phyloP scores from a whole-genome alignment of 35 echinoderm and acorn worm species.

The Apostichopus japonicus region DNA sequence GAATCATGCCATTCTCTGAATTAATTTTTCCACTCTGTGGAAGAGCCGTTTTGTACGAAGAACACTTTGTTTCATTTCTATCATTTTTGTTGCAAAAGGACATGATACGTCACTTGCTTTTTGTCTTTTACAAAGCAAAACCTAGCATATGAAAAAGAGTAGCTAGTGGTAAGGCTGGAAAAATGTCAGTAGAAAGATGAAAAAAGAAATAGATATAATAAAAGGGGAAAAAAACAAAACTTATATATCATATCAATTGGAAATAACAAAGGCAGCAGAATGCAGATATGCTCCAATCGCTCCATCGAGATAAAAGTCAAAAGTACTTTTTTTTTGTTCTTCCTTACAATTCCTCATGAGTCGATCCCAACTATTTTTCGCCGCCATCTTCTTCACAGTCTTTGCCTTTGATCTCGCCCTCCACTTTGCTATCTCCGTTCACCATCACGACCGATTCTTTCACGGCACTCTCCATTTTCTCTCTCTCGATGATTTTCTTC shows the following conservation, averaged over 20 bases:
- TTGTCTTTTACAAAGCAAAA: too few species aligned
- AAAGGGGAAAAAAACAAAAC: too few species aligned
- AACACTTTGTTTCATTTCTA: too few species aligned
- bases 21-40: too few species aligned
- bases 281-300: neutral
- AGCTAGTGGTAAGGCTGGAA: too few species aligned
- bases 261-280: neutral
- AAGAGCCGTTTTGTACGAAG: too few species aligned
- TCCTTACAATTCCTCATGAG: neutral
- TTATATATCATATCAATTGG: neutral
- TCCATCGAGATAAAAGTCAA: neutral
- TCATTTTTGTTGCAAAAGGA: too few species aligned
- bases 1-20: too few species aligned
- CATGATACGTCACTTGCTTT: too few species aligned
- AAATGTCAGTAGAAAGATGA: too few species aligned
- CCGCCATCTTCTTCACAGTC: neutral
- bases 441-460: slow-evolving; percentile 16
- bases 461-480: neutral
- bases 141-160: too few species aligned
- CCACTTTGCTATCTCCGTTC: neutral
- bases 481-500: slow-evolving; percentile 15
- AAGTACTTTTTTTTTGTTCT: neutral
- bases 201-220: too few species aligned
- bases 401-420: neutral
- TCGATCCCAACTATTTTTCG: neutral